These are phyloP conservation scores for Cotesia glomerata DNA, from an alignment of 1,140 invertebrate genomes.

Conservation along the genomic window DNA sequence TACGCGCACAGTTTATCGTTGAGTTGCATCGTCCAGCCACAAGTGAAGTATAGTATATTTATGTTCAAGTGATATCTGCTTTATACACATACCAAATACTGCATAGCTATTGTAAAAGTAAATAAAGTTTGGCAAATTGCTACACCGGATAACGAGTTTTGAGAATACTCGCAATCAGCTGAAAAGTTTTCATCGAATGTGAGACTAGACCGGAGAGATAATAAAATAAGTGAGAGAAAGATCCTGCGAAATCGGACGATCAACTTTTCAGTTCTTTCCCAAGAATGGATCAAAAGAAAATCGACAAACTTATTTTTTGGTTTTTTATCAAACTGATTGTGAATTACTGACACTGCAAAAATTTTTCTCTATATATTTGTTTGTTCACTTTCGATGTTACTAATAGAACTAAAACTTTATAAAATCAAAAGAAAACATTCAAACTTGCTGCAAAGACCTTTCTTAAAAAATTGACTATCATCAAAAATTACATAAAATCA, in stretches of 20 bases:
- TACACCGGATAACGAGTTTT: slow-evolving; percentile 9
- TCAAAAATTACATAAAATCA: neutral
- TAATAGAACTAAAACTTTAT: too few species aligned
- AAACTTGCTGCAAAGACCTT: too few species aligned
- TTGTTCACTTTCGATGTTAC: too few species aligned
- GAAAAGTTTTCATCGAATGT: slow-evolving; percentile 31
- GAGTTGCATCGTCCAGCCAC: neutral
- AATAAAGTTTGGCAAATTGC: slow-evolving; percentile 13
- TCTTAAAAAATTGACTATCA: too few species aligned
- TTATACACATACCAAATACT: neutral
- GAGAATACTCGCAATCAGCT: slow-evolving; percentile 30
- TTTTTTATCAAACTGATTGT: too few species aligned
- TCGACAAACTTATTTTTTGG: too few species aligned
- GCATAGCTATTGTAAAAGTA: neutral
- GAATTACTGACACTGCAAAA: slow-evolving; percentile 3
- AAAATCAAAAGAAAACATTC: too few species aligned
- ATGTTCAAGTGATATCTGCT: neutral
- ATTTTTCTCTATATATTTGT: neutral
- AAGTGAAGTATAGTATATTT: too few species aligned
- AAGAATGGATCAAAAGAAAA: slow-evolving; percentile 1
- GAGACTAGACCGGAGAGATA: neutral
- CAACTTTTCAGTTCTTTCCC: slow-evolving; percentile 7
- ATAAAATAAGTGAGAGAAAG: too few species aligned
- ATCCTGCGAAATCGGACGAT: neutral
- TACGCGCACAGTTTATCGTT: neutral